Conservation (phyloP, 2,113 vertebrate species). For the Sisor rabdophorus region DNA sequence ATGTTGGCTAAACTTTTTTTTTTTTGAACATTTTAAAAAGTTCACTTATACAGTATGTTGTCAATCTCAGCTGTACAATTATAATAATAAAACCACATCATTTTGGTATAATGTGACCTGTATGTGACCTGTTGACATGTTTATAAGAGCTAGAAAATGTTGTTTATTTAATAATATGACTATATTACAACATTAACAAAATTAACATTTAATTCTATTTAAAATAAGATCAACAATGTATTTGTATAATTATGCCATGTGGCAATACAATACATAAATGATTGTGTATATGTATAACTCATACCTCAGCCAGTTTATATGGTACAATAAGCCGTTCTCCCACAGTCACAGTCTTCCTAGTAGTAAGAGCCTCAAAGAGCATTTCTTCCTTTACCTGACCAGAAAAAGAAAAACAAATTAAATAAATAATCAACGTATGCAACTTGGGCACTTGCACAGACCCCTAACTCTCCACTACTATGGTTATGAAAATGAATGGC, state of each 20-base stretch:
- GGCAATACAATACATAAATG: neutral
- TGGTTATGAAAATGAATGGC: slow-evolving; percentile 1
- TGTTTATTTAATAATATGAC: neutral
- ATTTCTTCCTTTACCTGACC: slow-evolving; percentile 93
- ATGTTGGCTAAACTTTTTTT: no score
- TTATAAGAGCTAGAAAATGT: neutral
- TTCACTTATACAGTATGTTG: no score
- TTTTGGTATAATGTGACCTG: no score
- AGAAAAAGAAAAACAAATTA: slow-evolving; percentile 6
- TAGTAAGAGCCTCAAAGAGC: slow-evolving; percentile 93
- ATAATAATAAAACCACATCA: no score
- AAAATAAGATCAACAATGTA: neutral
- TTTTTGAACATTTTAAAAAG: no score
- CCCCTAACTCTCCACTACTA: neutral
- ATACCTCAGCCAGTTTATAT: slow-evolving; percentile 91
- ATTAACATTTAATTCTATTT: neutral
- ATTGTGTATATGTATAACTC: slow-evolving; percentile 1
- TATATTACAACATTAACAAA: no score
- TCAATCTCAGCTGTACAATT: no score
- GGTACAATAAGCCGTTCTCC: slow-evolving; percentile 95
- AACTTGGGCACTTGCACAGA: neutral
- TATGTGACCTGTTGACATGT: no score
- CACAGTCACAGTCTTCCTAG: slow-evolving; percentile 92
- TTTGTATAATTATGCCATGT: neutral
- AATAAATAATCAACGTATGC: neutral